A percentile compares a stretch with the other conserved stretches of the same genome.
These are phyloP conservation scores for Drosophila pectinifera DNA, from an alignment of 1,140 invertebrate species.

Conservation along the genomic window DNA sequence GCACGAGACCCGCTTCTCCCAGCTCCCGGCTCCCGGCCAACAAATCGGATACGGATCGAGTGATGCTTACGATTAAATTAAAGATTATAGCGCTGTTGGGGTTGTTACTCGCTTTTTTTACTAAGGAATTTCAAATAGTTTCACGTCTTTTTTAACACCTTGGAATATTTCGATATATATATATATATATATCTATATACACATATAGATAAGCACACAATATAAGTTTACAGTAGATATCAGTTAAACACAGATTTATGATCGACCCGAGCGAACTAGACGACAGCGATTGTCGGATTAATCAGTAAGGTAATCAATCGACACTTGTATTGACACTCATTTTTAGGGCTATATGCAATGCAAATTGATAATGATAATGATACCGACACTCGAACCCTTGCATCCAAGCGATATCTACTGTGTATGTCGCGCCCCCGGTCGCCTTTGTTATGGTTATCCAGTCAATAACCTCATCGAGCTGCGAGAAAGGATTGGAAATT, in stretches of 20 bases:
- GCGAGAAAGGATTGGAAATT: conserved; percentile 5
- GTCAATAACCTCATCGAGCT: conserved; percentile 1
- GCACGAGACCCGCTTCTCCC: background rate
- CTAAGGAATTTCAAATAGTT: conserved; percentile 73
- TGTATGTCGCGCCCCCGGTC: conserved; percentile 3
- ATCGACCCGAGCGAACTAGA: background rate
- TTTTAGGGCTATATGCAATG: background rate
- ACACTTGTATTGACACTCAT: conserved; percentile 4
- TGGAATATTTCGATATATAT: conserved; percentile 64
- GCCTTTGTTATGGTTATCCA: too few relatives aligned
- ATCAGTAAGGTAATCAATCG: conserved; percentile 5
- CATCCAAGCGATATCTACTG: conserved; percentile 22
- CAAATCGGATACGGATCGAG: conserved; percentile 29
- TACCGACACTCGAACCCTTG: background rate
- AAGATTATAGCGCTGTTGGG: conserved; percentile 15
- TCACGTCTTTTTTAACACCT: conserved; percentile 69
- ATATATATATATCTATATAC: conserved; percentile 38
- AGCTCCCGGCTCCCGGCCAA: background rate
- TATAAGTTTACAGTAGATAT: conserved; percentile 25
- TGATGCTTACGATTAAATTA: conserved; percentile 32
- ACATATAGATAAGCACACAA: conserved; percentile 28
- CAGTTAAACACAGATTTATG: conserved; percentile 14
- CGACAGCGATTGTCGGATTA: background rate
- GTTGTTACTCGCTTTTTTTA: conserved; percentile 35
- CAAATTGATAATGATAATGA: background rate